Evolutionary conservation across 2,797 vertebrate genomes (phyloP), one percentile per base, ranked within the genome.

Genomic region (Liasis olivaceus): DNA sequence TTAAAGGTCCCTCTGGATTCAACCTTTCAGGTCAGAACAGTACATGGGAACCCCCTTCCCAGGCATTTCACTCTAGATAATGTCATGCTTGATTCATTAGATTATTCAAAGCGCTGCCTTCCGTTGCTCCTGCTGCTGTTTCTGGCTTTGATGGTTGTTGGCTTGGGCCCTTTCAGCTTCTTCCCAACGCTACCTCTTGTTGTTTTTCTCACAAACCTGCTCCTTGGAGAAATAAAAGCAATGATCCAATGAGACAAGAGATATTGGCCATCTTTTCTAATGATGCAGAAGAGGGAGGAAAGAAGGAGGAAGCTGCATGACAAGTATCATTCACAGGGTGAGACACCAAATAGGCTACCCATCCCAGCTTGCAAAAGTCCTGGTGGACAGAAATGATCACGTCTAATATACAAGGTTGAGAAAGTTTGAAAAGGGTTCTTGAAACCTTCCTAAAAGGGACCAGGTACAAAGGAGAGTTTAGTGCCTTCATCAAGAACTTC

Each of bases 21-120:
- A 97, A 87, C 95, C 92, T 96, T 94, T 92, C 94, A 96, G 96
- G 96, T 97, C 96, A 96, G 95, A 92, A 94, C 90, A 96, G 96
- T 96, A 97, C 96, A 95, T 97, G 97, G 97, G 97, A 98, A 97
- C 95, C 96, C 96, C 95, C 96, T 96, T 96, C 95, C 95, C 95
- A 93, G 94, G 93, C 95, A 92, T 94, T 97, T 97, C 96, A 94
- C 96, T 96, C 95, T 92, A 96, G 96, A 97, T 97, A 96, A 97
- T 94, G 95, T 96, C 94, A 1, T 90, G 92, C 92, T 93, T 97
- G 96, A 97, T 97, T 96, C 96, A 96, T 97, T 94, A 95, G 94
- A 94, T 92, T 95, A 92, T 96, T 94, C 94, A 93, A 91, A 95
- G 93, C 0, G 0, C 66, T 94, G 94, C 94, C 93, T 97, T 96